A percentile compares a stretch with the other conserved stretches of the same genome.
Conservation (phyloP, 2,888 invertebrate genomes). For the Watsonalla cultraria region DNA sequence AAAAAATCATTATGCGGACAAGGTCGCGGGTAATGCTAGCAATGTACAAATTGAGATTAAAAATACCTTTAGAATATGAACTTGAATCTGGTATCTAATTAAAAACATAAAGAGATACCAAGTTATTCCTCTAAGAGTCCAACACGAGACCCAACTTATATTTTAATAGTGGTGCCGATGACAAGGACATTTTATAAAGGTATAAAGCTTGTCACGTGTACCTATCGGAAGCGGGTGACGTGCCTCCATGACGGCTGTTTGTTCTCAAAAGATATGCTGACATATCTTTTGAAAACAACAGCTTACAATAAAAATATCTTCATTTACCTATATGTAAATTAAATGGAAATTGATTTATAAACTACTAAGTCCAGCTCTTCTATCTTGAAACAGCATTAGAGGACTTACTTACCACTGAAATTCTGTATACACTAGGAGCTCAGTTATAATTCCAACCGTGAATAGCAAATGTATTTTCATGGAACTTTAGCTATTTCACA, state of each 20-base stretch:
- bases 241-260: slow-evolving; percentile 20
- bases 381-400: neutral
- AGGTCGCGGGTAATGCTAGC: too few relatives aligned
- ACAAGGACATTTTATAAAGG: slow-evolving; percentile 9
- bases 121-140: neutral
- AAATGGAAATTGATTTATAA: neutral
- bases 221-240: slow-evolving; percentile 20
- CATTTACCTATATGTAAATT: neutral
- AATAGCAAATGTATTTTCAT: too few relatives aligned
- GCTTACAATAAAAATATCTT: neutral
- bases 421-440: too few relatives aligned
- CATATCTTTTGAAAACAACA: too few relatives aligned
- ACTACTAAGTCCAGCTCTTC: neutral
- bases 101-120: too few relatives aligned
- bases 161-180: neutral
- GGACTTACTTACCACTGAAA: too few relatives aligned
- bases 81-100: too few relatives aligned
- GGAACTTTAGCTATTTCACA: too few relatives aligned
- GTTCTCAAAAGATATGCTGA: slow-evolving; percentile 8
- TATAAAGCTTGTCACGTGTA: slow-evolving; percentile 10
- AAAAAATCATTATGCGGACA: too few relatives aligned
- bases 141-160: neutral
- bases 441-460: too few relatives aligned
- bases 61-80: too few relatives aligned
- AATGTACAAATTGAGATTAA: too few relatives aligned